Evolutionary conservation across 2,797 vertebrate genomes (phyloP).

Genomic region (Enteromius viviparus): DNA sequence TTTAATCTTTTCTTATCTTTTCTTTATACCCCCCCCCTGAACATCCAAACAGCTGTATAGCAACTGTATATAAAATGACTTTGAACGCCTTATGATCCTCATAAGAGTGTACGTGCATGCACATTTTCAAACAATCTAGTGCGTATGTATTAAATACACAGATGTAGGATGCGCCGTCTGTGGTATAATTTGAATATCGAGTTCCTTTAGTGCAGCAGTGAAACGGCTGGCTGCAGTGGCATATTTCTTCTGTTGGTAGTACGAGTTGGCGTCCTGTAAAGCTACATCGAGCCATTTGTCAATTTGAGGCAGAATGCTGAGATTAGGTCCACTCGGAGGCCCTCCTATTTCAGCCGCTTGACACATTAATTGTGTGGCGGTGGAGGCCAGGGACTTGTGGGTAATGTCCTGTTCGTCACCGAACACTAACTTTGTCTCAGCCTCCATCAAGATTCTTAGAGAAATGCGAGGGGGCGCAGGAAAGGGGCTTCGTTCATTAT

Average conservation of each 20-base stretch:
- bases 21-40: not conserved
- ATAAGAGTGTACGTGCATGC: constrained; percentile 41
- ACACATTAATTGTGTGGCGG: constrained; percentile 53
- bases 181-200: constrained; percentile 59
- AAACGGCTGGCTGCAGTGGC: constrained; percentile 66
- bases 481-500: constrained; percentile 37
- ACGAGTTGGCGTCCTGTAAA: constrained; percentile 72
- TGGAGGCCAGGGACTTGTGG: constrained; percentile 61
- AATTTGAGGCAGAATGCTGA: constrained; percentile 65
- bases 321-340: constrained; percentile 58
- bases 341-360: constrained; percentile 54
- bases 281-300: constrained; percentile 73
- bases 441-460: constrained; percentile 67
- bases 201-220: constrained; percentile 75
- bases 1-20: not conserved
- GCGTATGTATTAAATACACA: constrained; percentile 47
- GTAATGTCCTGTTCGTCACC: constrained; percentile 70
- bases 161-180: constrained; percentile 39
- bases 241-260: constrained; percentile 75
- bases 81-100: not conserved
- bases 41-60: not conserved
- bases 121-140: constrained; percentile 1
- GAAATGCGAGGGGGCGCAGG: constrained; percentile 55
- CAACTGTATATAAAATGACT: not conserved
- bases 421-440: constrained; percentile 75